These are phyloP conservation scores for Monochamus saltuarius DNA, from an alignment of 1,140 invertebrate species.

Conservation along the genomic window DNA sequence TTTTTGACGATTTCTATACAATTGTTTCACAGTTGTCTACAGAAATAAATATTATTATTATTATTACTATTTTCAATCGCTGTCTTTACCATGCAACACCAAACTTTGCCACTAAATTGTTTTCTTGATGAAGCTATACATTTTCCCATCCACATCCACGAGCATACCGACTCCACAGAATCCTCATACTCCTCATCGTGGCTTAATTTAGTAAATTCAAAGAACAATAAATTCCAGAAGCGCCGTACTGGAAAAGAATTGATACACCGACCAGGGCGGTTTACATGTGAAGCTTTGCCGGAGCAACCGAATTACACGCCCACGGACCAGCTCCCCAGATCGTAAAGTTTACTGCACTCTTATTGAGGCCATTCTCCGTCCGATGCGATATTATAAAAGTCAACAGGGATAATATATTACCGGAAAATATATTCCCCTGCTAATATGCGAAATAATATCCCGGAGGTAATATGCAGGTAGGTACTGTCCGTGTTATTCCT, in stretches of 20 bases:
- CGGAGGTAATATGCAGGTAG: too few relatives aligned
- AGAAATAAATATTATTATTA: too few relatives aligned
- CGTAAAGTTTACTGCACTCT: conserved; percentile 32
- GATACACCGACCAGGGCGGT: neutral
- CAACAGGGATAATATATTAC: conserved; percentile 30
- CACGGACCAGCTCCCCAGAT: conserved; percentile 29
- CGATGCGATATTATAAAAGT: conserved; percentile 34
- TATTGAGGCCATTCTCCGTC: conserved; percentile 31
- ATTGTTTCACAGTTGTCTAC: too few relatives aligned
- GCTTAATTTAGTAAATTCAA: neutral
- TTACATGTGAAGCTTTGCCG: neutral
- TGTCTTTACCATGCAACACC: too few relatives aligned
- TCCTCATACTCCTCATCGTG: too few relatives aligned
- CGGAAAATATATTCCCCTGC: conserved; percentile 23
- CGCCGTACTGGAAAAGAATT: neutral
- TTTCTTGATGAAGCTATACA: too few relatives aligned
- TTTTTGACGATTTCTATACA: too few relatives aligned
- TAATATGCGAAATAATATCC: conserved; percentile 14
- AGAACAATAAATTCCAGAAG: neutral
- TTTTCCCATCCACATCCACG: too few relatives aligned
- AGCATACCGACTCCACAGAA: too few relatives aligned
- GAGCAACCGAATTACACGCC: conserved; percentile 4
- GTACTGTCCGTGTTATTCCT: too few relatives aligned
- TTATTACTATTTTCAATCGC: too few relatives aligned
- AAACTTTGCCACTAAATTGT: too few relatives aligned